Evolutionary conservation across 2,797 vertebrate genomes (phyloP).

Genomic region (Lagodon rhomboides): DNA sequence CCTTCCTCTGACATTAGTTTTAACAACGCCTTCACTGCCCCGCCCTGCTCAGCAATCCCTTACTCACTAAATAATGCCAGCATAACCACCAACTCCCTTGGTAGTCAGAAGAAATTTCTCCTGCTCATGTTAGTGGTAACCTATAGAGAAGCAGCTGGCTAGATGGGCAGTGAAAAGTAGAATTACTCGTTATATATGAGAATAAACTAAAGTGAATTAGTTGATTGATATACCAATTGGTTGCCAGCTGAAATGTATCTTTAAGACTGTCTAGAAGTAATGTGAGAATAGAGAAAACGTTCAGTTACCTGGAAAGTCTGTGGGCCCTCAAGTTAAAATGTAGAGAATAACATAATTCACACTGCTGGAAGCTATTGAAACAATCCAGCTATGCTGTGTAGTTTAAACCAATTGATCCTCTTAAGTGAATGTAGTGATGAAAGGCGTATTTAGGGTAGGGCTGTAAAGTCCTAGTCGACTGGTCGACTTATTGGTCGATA

Average conservation of each 20-base stretch:
- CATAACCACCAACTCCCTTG: constrained; percentile 37
- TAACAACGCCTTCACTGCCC: constrained; percentile 55
- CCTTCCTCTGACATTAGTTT: constrained; percentile 70
- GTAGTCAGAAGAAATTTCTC: constrained; percentile 19
- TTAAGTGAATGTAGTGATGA: too few species aligned
- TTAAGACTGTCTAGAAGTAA: background rate
- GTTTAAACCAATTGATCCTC: background rate
- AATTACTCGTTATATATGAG: background rate
- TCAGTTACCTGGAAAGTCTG: background rate
- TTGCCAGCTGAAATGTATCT: background rate
- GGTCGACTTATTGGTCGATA: too few species aligned
- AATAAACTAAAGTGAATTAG: background rate
- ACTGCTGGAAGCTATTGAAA: too few species aligned
- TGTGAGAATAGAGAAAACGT: background rate
- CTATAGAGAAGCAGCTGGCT: background rate
- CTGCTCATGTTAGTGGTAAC: background rate
- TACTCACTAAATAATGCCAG: constrained; percentile 51
- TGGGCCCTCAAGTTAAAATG: background rate
- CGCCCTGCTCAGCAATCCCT: constrained; percentile 55
- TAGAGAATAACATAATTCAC: background rate
- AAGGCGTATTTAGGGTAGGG: too few species aligned
- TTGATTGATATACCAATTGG: background rate
- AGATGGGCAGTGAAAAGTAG: background rate
- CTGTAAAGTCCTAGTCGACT: too few species aligned
- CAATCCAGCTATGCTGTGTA: background rate